Base-by-base conservation (phyloP, 2,888 invertebrate genomes). In the Drosophila formosana region DNA sequence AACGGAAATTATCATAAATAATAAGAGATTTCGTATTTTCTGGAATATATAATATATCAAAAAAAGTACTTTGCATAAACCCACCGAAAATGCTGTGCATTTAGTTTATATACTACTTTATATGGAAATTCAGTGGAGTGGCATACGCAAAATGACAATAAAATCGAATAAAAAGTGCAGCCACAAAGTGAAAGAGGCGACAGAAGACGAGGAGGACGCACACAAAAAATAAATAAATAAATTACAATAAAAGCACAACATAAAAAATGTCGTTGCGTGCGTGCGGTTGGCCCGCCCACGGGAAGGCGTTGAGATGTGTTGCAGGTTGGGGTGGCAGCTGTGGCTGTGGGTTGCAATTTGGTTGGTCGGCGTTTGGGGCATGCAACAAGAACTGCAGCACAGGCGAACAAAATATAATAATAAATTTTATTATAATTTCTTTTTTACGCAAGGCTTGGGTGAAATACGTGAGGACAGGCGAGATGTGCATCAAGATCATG, bases 351-450 rank as follows among this genome's bases (percentile, higher is more conserved):
- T 75, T 46, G 82, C 66, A 58, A 67, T 85, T 79, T 68, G 88
- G 84, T 82, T 74, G 77, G 69, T 56, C 66, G 67, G 39, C 53
- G 23, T 55, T 66, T 45, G 72, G 50, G 46, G 64, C 55, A 45
- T 55, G 67, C 64, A 63, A 57, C 45, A 49, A 52, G 32, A 61
- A 64, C 47, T 11, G 61, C n/a, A 45, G 26, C 47, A 28, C 9
- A 9, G 11, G 23, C 34, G 30, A 61, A 57, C 64, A 68, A 67
- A 72, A 55, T 72, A 69, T 74, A 74, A 82, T 84, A 87, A 81
- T 78, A 84, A 79, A 82, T 87, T 84, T 61, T 50, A 87, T 87
- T 82, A 82, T 78, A 87, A 82, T 84, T 71, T 81, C 71, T 78
- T 83, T 81, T 81, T 81, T 84, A 72, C 67, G 50, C 30, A 6